Evolutionary conservation across 2,113 vertebrate species (phyloP).

Genomic region (Engraulis encrasicolus): DNA sequence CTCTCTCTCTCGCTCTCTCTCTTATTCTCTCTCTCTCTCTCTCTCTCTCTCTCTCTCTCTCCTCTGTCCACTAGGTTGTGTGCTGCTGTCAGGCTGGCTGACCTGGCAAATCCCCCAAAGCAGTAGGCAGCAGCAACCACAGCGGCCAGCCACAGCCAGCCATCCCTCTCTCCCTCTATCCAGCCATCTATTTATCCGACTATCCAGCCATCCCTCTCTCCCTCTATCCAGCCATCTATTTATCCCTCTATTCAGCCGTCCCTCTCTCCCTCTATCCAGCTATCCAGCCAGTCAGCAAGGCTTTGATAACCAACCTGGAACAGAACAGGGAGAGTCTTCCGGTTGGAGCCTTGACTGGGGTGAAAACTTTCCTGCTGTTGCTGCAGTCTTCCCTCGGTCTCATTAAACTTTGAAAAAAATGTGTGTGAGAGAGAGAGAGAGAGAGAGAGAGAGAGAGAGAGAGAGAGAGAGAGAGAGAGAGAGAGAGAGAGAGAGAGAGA

Average conservation of each 20-base stretch:
- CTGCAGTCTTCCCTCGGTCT: neutral
- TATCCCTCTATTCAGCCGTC: too few relatives aligned
- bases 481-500: neutral
- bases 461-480: neutral
- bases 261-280: too few relatives aligned
- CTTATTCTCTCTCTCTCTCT: too few relatives aligned
- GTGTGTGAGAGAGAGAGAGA: neutral
- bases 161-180: too few relatives aligned
- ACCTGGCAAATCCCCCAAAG: neutral
- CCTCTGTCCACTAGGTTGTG: too few relatives aligned
- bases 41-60: neutral
- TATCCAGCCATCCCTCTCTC: too few relatives aligned
- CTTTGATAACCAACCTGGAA: slow-evolving; percentile 13
- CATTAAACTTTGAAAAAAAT: neutral
- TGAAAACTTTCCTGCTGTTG: slow-evolving; percentile 1
- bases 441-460: neutral
- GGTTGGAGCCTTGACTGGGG: neutral
- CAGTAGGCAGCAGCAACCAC: neutral
- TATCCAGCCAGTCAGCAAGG: neutral
- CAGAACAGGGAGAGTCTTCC: neutral
- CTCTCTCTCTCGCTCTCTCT: too few relatives aligned
- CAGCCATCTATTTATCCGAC: too few relatives aligned
- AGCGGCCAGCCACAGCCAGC: neutral
- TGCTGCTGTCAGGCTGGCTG: neutral
- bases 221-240: too few relatives aligned